Percentiles rank a stretch among this genome's conserved stretches.
phyloP scores from a whole-genome alignment of 2,797 vertebrate species.

The Myioborus miniatus region DNA sequence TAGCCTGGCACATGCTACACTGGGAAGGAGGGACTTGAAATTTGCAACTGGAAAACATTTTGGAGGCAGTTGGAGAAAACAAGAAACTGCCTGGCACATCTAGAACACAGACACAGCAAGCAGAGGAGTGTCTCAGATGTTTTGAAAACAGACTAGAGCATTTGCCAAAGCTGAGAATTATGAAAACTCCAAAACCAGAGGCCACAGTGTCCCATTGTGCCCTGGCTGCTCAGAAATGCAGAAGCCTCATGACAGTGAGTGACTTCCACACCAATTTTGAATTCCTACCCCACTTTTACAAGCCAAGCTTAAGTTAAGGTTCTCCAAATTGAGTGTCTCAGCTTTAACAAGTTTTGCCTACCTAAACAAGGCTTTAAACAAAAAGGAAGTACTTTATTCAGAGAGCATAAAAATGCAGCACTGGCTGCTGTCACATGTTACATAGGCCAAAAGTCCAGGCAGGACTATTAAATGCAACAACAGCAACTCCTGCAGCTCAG shows the following conservation, averaged over 20 bases:
- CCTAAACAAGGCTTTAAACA: background rate
- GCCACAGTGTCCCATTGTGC: background rate
- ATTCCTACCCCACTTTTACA: background rate
- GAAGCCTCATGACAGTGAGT: background rate
- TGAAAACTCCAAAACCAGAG: background rate
- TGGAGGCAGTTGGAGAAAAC: background rate
- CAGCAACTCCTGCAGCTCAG: background rate
- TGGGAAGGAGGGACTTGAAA: background rate
- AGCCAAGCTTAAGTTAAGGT: background rate
- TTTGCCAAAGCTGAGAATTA: background rate
- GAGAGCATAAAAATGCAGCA: background rate
- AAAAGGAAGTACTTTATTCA: background rate
- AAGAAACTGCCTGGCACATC: background rate
- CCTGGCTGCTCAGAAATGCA: background rate
- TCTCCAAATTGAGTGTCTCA: background rate
- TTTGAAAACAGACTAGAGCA: background rate
- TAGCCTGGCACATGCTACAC: background rate
- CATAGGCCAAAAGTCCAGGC: background rate
- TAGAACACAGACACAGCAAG: background rate
- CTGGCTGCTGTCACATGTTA: background rate
- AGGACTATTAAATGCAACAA: background rate
- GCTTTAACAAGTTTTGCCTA: background rate
- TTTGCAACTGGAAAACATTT: background rate
- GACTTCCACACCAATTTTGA: background rate
- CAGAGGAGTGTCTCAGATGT: background rate